Evolutionary conservation across 2,888 invertebrate species (phyloP).

Genomic region (Xestia sexstrigata): DNA sequence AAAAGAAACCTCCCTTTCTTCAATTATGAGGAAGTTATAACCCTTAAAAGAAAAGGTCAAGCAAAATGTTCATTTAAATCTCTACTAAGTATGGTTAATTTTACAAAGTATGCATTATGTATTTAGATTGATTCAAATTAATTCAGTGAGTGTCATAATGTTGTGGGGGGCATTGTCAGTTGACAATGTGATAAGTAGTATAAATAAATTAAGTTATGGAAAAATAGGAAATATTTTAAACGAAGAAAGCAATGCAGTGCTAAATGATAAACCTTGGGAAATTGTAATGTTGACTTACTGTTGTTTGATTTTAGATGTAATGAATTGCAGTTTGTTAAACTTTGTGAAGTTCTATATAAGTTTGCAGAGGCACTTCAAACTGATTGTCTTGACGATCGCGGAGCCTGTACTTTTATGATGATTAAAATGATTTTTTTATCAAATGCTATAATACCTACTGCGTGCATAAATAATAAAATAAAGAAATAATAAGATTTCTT

Average conservation of each 20-base stretch:
- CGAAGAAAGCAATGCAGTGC: background rate
- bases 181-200: background rate
- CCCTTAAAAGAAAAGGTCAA: background rate
- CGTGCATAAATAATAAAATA: background rate
- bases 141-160: background rate
- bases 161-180: background rate
- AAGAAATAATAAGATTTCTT: background rate
- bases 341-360: background rate
- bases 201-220: background rate
- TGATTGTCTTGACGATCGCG: background rate
- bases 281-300: background rate
- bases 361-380: background rate
- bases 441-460: background rate
- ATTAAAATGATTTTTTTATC: background rate
- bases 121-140: conserved; percentile 45
- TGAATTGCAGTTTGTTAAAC: conserved; percentile 23
- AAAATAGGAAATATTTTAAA: background rate
- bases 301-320: conserved; percentile 7
- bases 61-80: background rate
- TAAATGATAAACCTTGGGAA: background rate
- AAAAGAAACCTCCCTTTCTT: background rate
- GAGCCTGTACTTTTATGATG: background rate
- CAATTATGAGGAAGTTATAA: background rate
- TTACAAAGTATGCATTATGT: background rate
- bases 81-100: conserved; percentile 6